Base-by-base conservation (phyloP, 2,888 invertebrate genomes). In the Rutpela maculata region DNA sequence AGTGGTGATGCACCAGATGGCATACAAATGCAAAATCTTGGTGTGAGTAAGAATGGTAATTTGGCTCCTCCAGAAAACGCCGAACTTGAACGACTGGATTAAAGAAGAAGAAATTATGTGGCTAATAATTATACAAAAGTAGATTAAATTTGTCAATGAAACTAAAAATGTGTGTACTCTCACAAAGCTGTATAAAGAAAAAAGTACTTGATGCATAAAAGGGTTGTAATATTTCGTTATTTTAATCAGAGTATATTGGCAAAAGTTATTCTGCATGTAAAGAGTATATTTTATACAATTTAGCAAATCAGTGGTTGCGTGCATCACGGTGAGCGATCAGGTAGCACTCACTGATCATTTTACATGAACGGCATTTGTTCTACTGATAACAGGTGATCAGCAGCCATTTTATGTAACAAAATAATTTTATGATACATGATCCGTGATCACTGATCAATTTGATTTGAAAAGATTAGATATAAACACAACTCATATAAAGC, bases 21-120 rank as follows among this genome's bases (percentile, higher is more conserved):
- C 95, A 97, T 89, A 95, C 98, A 90, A 96, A 97, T 90, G 95
- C 95, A 89, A 94, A 96, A 86, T 92, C 95, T 89, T 95, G 97
- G 90, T 93, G 93, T 93, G 10, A 95, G 82, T 7, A 84, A 80
- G 22, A 84, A 83, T 68, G 85, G 84, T 62, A 83, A 84, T 70
- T 71, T 80, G 71, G 68, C 80, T 10, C 79, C 84, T 59, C 80
- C 84, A 12, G 81, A 83, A 72, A 90, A 89, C 72, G 86, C 89
- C 72, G 91, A 91, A 85, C 83, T 91, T 69, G 88, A 90, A 78
- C 91, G 91, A 12, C 90, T 91, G 80, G 91, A 91, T 80, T 87
- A 85, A 83, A 56, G 5, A 35, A 35, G 7, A 35, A 26, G 26
- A 62, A 22, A 57, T 9, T 15, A 12, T 31, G 10, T 15, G 17